These are phyloP conservation scores for Pygocentrus nattereri DNA, from an alignment of 2,797 vertebrate species.

Conservation along the genomic window DNA sequence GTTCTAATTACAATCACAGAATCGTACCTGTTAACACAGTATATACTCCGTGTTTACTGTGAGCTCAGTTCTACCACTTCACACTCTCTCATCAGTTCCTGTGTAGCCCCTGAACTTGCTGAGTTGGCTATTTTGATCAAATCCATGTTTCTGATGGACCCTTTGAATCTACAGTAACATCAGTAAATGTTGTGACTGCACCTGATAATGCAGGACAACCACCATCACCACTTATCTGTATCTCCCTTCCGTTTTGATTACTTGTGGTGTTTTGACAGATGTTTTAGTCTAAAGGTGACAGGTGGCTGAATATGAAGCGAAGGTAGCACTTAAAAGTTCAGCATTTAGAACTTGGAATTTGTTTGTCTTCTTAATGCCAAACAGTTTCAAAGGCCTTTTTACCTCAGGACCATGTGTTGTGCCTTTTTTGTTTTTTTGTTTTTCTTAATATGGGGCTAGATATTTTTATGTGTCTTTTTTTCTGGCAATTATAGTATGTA, in stretches of 20 bases:
- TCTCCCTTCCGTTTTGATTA: not conserved
- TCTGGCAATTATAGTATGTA: not conserved
- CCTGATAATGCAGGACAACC: not conserved
- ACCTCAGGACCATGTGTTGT: slow-evolving; percentile 77
- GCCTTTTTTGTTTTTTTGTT: slow-evolving; percentile 70
- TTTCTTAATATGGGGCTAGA: slow-evolving; percentile 30
- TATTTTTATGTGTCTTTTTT: not conserved
- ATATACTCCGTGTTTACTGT: not conserved
- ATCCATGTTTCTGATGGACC: not conserved
- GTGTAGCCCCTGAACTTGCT: not conserved
- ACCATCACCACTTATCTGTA: not conserved
- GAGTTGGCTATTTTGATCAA: not conserved
- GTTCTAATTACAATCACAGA: not conserved
- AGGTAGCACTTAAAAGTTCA: slow-evolving; percentile 37
- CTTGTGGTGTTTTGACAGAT: not conserved
- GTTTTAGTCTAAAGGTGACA: not conserved
- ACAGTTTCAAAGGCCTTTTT: slow-evolving; percentile 64
- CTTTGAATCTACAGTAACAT: not conserved
- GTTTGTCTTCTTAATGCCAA: slow-evolving; percentile 56
- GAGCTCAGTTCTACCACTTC: not conserved
- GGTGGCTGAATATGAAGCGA: slow-evolving; percentile 1
- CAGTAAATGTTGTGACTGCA: not conserved
- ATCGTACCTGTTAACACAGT: not conserved
- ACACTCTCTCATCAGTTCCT: not conserved
- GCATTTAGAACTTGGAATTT: slow-evolving; percentile 16